Evolutionary conservation across 2,797 vertebrate genomes (phyloP).

Genomic region (Chelidonichthys spinosus): DNA sequence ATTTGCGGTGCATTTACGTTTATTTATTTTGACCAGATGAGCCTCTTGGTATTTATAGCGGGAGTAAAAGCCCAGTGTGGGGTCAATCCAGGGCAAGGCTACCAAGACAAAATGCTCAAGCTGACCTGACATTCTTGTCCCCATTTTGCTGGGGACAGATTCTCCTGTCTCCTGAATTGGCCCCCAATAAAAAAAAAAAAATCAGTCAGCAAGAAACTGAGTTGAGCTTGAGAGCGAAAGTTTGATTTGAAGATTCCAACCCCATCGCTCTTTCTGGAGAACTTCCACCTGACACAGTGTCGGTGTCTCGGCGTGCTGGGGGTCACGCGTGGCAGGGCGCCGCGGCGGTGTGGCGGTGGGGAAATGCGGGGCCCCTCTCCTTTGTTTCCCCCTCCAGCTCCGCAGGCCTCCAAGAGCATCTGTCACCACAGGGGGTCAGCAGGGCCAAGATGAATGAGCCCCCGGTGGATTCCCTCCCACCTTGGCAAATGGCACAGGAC

Average conservation of each 20-base stretch:
- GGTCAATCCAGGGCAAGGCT: constrained; percentile 73
- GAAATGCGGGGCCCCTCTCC: constrained; percentile 84
- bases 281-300: constrained; percentile 47
- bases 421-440: constrained; percentile 93
- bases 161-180: constrained; percentile 73
- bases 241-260: constrained; percentile 18
- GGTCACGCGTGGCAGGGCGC: constrained; percentile 78
- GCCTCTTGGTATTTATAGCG: constrained; percentile 82
- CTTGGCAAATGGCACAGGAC: constrained; percentile 97
- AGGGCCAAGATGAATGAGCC: constrained; percentile 96
- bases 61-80: constrained; percentile 79
- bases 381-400: constrained; percentile 79
- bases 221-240: constrained; percentile 39
- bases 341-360: constrained; percentile 82
- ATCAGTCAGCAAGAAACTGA: background rate
- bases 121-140: constrained; percentile 82
- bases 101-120: constrained; percentile 77
- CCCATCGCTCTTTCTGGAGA: background rate
- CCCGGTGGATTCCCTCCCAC: constrained; percentile 89
- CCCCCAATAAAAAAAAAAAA: constrained; percentile 65
- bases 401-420: constrained; percentile 92
- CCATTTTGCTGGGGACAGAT: constrained; percentile 67
- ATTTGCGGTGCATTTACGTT: constrained; percentile 76
- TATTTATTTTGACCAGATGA: constrained; percentile 85
- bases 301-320: constrained; percentile 56